These are phyloP conservation scores for Agrotis exclamationis DNA, from an alignment of 2,888 invertebrate genomes.

Conservation along the genomic window DNA sequence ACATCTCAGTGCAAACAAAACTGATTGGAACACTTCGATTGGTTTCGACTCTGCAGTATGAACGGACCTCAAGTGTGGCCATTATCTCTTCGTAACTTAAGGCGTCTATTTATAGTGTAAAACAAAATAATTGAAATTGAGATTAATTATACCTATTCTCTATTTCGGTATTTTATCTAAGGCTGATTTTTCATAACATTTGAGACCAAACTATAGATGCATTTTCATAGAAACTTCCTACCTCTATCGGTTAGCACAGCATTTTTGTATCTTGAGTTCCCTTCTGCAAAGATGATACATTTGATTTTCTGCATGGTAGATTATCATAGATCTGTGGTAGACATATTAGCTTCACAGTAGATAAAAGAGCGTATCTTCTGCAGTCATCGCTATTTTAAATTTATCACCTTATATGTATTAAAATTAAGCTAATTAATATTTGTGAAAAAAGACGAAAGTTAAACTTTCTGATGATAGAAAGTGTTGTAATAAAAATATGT, in stretches of 20 bases:
- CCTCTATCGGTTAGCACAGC: constrained; percentile 1
- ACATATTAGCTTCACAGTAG: constrained; percentile 18
- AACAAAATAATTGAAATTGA: not conserved
- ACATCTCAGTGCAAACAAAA: too few species aligned
- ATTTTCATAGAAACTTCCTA: constrained; percentile 9
- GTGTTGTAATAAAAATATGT: constrained; percentile 15
- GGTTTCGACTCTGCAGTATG: too few species aligned
- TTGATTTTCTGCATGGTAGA: constrained; percentile 29
- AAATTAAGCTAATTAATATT: constrained; percentile 6
- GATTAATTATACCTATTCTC: not conserved
- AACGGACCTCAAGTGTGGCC: too few species aligned
- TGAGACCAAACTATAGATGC: constrained; percentile 12
- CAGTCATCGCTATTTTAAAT: constrained; percentile 33
- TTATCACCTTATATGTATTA: constrained; percentile 21
- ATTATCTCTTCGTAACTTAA: not conserved
- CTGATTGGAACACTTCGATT: too few species aligned
- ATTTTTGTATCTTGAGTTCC: constrained; percentile 10
- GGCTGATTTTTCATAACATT: constrained; percentile 29
- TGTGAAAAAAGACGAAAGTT: constrained; percentile 29
- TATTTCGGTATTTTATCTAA: constrained; percentile 14
- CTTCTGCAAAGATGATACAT: constrained; percentile 4
- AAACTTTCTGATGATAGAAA: constrained; percentile 20
- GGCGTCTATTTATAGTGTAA: not conserved
- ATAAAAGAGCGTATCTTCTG: constrained; percentile 31
- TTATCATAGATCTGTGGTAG: constrained; percentile 7